A percentile compares a stretch with the other conserved stretches of the same genome.
Evolutionary conservation across 2,113 vertebrate genomes (phyloP).

Genomic region (Labeo catla): DNA sequence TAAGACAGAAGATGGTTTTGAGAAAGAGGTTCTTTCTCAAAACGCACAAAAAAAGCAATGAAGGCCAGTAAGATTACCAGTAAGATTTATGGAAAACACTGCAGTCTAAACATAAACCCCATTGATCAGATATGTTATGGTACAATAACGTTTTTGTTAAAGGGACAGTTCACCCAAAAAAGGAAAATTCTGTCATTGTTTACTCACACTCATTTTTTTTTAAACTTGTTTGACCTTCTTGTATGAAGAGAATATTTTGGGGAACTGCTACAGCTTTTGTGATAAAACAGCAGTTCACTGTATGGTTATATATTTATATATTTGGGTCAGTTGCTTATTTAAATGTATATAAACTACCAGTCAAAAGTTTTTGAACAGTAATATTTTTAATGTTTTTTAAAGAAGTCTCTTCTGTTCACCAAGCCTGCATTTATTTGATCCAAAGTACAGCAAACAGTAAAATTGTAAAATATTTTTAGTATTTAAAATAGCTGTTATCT

Average conservation of each 20-base stretch:
- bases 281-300: not conserved
- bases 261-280: not conserved
- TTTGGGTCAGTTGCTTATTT: not conserved
- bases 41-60: not conserved
- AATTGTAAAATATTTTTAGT: no score
- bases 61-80: conserved; percentile 47
- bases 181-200: not conserved
- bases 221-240: not conserved
- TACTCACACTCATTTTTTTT: not conserved
- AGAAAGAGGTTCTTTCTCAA: not conserved
- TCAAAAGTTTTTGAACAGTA: no score
- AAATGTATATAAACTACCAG: not conserved
- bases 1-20: not conserved
- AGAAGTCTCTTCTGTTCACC: no score
- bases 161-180: not conserved
- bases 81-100: not conserved
- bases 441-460: no score
- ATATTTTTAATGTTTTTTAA: no score
- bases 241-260: not conserved
- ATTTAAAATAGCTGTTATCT: no score
- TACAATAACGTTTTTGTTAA: conserved; percentile 29
- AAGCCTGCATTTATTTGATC: no score
- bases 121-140: conserved; percentile 6
- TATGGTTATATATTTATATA: not conserved
- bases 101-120: not conserved